phyloP scores from a whole-genome alignment of 2,888 invertebrate species.

The Tipula confusa region DNA sequence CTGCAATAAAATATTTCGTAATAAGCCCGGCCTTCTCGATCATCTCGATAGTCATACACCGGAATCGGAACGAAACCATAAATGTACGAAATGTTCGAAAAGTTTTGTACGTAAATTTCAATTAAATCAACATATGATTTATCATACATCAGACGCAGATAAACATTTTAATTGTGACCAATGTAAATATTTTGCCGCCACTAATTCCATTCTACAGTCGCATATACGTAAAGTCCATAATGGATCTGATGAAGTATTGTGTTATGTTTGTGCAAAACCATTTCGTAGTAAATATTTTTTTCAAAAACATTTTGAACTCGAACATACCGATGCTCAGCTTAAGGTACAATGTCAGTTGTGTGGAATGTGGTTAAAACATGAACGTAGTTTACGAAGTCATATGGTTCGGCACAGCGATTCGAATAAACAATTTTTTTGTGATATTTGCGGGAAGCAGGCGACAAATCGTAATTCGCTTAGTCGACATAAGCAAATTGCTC shows the following conservation, averaged over 20 bases:
- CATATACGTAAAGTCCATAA: constrained; percentile 41
- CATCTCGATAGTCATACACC: constrained; percentile 38
- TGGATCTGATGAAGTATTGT: background rate
- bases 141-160: constrained; percentile 36
- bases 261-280: constrained; percentile 46
- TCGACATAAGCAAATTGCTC: constrained; percentile 46
- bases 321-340: constrained; percentile 42
- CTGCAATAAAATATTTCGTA: constrained; percentile 35
- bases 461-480: constrained; percentile 41
- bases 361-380: constrained; percentile 47
- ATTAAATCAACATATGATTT: constrained; percentile 38
- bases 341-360: constrained; percentile 47
- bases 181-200: constrained; percentile 45
- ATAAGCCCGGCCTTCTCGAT: constrained; percentile 36
- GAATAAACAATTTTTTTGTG: constrained; percentile 43
- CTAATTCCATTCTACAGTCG: constrained; percentile 41
- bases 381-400: constrained; percentile 47
- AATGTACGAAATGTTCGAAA: constrained; percentile 39
- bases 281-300: constrained; percentile 45
- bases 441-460: constrained; percentile 43
- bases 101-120: constrained; percentile 38
- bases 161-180: constrained; percentile 42
- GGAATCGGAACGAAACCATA: constrained; percentile 34
- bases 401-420: constrained; percentile 44
- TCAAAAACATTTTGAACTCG: constrained; percentile 42